Evolutionary conservation across 2,888 invertebrate species (phyloP).

Genomic region (Ceriagrion tenellum): DNA sequence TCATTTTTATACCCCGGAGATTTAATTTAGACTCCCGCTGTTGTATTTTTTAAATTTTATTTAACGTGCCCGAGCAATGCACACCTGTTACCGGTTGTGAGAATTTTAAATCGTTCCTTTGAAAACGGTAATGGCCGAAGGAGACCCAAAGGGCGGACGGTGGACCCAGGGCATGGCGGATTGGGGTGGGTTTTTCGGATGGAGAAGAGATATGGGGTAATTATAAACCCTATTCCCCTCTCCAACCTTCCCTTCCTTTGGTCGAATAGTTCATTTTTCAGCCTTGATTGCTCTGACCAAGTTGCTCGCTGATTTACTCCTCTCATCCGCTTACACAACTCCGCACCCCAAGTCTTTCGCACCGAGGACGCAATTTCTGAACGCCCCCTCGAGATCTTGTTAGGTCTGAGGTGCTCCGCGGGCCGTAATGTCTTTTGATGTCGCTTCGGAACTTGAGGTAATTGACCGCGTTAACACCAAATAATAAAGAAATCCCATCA

Average conservation of each 20-base stretch:
- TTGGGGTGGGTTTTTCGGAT: not conserved
- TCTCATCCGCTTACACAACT: not conserved
- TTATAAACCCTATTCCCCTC: not conserved
- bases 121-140: not conserved
- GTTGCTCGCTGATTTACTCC: not conserved
- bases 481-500: not conserved
- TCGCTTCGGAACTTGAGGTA: not conserved
- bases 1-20: not conserved
- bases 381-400: not conserved
- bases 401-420: not conserved
- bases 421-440: not conserved
- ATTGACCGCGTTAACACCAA: not conserved
- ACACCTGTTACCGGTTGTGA: not conserved
- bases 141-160: not conserved
- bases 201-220: not conserved
- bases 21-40: not conserved
- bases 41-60: not conserved
- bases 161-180: not conserved
- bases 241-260: not conserved
- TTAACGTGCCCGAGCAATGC: not conserved
- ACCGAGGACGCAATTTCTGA: not conserved
- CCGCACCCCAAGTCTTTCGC: not conserved
- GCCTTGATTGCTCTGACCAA: conserved; percentile 10
- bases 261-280: not conserved
- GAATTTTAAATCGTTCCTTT: not conserved